Evolutionary conservation across 2,113 vertebrate species (phyloP), one percentile per base, ranked within the genome.

Genomic region (Grammomys surdaster): DNA sequence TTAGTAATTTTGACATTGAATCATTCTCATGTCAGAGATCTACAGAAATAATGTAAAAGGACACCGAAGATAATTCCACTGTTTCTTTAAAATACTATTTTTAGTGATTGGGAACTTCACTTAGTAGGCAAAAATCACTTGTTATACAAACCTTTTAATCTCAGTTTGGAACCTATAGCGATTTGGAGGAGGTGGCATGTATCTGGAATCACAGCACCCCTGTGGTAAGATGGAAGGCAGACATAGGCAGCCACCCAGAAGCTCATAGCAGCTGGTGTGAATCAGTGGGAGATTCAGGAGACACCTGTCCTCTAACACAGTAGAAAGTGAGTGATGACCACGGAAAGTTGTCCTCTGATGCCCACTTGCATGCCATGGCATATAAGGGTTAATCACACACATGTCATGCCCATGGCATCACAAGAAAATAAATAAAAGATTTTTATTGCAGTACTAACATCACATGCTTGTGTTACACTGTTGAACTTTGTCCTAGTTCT

Each of bases 61-160:
- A 0, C 16, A 82, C 40, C 92, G 58, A 90, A 86, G 89, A 85
- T 63, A 46, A 77, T 86, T 89, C 73, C 46, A 48, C 1, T 85
- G 69, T 84, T 89, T 96, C 26, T 65, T 94, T 56, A n/a, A 90
- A 65, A 77, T 33, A 69, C 56, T 70, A 36, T 78, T 97, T 95
- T 97, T 58, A 88, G 92, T 9, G 26, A 31, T 40, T 46, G 8
- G 8, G 17, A 31, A 46, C 40, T 33, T 60, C 7, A 22, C 14
- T 65, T 9, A 46, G 58, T 48, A 46, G 60, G 26, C 16, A 48
- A 86, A 67, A 67, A 85, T 65, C 26, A 31, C 26, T 67, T 65
- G 60, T 11, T 67, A 20, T 67, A 20, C 60, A 65, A 31, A 85
- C 3, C 14, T 85, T 65, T 46, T 19, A 8, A 46, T 65, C 58